phyloP scores from a whole-genome alignment of 2,888 invertebrate genomes.

The Saturnia pavonia region DNA sequence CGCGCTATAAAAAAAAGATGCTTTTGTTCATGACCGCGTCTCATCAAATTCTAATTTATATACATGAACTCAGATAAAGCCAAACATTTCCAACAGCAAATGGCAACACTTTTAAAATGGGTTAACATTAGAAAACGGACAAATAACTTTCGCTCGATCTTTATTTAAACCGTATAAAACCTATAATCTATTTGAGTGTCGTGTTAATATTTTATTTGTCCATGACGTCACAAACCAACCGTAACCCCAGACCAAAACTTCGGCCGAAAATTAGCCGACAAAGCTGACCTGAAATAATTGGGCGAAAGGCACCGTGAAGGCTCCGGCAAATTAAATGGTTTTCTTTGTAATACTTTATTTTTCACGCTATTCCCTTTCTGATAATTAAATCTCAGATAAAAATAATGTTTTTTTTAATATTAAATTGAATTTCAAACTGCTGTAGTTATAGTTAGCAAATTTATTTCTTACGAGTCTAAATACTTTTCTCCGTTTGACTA shows the following conservation, averaged over 20 bases:
- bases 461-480: not conserved
- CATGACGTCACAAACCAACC: not conserved
- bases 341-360: constrained; percentile 11
- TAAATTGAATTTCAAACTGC: not conserved
- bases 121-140: not conserved
- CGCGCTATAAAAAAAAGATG: too few relatives aligned
- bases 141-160: not conserved
- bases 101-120: not conserved
- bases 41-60: not conserved
- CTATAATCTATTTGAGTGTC: constrained; percentile 1
- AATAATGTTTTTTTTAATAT: not conserved
- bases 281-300: constrained; percentile 17
- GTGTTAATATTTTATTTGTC: not conserved
- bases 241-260: constrained; percentile 1
- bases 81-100: not conserved
- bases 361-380: not conserved
- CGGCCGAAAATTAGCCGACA: constrained; percentile 11
- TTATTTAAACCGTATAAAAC: not conserved
- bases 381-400: not conserved
- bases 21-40: not conserved
- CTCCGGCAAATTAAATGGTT: constrained; percentile 13
- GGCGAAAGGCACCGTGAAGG: constrained; percentile 13
- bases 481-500: too few relatives aligned
- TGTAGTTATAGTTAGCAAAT: not conserved
- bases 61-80: not conserved